These are phyloP conservation scores for Engystomops pustulosus DNA, from an alignment of 2,113 vertebrate genomes.

Conservation along the genomic window DNA sequence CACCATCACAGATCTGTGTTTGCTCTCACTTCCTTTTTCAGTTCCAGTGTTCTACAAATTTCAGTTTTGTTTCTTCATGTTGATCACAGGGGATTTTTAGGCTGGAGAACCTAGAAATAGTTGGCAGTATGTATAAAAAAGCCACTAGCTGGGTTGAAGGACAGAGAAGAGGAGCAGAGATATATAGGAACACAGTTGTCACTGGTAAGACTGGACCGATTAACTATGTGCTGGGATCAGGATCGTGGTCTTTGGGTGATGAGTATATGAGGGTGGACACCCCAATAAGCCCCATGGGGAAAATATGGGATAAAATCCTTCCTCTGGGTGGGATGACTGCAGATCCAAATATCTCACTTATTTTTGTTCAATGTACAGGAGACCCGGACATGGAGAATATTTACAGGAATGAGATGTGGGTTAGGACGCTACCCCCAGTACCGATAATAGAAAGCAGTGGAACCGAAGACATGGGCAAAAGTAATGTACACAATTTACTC, in stretches of 20 bases:
- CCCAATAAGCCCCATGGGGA: no score
- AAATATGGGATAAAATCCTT: no score
- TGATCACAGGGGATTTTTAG: background rate
- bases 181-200: background rate
- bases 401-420: background rate
- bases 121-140: background rate
- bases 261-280: no score
- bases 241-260: no score
- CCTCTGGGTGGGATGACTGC: background rate
- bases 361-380: background rate
- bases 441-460: background rate
- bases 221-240: no score
- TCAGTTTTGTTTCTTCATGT: background rate
- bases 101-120: no score
- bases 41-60: background rate
- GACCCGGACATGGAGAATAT: background rate
- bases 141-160: background rate
- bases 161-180: background rate
- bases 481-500: background rate
- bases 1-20: background rate
- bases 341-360: background rate
- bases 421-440: background rate
- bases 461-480: background rate
- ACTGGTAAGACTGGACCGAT: background rate
- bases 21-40: background rate